A percentile compares a stretch with the other conserved stretches of the same genome.
phyloP scores from a whole-genome alignment of 1,140 invertebrate species.

The Heterodera schachtii region DNA sequence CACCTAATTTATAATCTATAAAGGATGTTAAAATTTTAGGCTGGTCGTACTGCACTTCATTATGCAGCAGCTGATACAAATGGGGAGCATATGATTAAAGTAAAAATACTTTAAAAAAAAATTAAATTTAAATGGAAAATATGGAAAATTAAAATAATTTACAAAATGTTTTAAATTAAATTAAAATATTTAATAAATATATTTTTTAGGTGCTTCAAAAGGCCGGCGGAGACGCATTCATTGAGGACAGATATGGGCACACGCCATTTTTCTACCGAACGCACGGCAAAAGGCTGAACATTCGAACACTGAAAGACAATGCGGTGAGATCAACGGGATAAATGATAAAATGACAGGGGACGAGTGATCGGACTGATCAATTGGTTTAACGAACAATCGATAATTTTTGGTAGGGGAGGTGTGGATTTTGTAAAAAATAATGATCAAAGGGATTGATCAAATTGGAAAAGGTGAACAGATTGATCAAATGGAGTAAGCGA shows the following conservation, averaged over 20 bases:
- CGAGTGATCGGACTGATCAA: too few relatives aligned
- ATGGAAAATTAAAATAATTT: too few relatives aligned
- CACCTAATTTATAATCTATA: background rate
- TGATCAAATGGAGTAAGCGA: too few relatives aligned
- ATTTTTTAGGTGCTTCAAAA: conserved; percentile 52
- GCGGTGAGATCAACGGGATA: conserved; percentile 43
- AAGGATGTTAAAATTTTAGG: conserved; percentile 42
- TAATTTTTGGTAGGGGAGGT: too few relatives aligned
- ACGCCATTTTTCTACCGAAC: conserved; percentile 65
- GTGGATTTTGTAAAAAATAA: too few relatives aligned
- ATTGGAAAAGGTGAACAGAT: too few relatives aligned
- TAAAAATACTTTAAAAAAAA: background rate
- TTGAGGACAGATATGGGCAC: conserved; percentile 57
- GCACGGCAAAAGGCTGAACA: conserved; percentile 63
- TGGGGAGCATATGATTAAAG: conserved; percentile 66
- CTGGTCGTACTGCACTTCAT: conserved; percentile 59
- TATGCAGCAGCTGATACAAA: conserved; percentile 65
- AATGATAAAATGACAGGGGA: too few relatives aligned
- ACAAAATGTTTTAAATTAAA: too few relatives aligned
- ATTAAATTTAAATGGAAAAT: too few relatives aligned
- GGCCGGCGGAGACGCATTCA: conserved; percentile 63
- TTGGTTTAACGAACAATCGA: too few relatives aligned
- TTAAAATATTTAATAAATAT: too few relatives aligned
- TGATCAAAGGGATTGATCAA: too few relatives aligned
- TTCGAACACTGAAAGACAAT: conserved; percentile 64